Percentiles rank a stretch among this genome's conserved stretches.
Evolutionary conservation across 2,888 invertebrate genomes (phyloP).

Genomic region (Cerastoderma edule): DNA sequence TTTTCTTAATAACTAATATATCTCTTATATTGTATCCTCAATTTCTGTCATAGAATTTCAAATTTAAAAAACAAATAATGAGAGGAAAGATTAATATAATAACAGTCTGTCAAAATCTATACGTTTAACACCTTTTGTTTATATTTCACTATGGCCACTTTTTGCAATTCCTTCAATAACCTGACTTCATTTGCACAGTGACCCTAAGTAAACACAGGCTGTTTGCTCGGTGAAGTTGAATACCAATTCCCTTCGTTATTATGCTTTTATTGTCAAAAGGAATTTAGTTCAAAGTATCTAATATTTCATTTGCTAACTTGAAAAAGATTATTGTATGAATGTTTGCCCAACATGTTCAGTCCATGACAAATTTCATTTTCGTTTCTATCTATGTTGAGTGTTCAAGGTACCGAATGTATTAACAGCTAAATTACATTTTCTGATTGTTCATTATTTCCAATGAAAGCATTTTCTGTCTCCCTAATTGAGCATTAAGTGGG

Average conservation of each 20-base stretch:
- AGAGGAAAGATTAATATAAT: conserved; percentile 36
- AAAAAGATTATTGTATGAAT: conserved; percentile 16
- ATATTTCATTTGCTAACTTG: conserved; percentile 16
- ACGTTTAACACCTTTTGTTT: conserved; percentile 32
- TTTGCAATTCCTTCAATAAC: conserved; percentile 44
- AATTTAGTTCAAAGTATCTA: conserved; percentile 9
- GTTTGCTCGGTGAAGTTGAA: conserved; percentile 38
- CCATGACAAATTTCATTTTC: conserved; percentile 15
- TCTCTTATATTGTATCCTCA: too few relatives aligned
- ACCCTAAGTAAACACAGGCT: conserved; percentile 22
- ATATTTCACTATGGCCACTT: conserved; percentile 38
- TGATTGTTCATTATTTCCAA: conserved; percentile 1
- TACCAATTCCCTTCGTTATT: conserved; percentile 19
- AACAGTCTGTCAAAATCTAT: conserved; percentile 25
- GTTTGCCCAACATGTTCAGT: conserved; percentile 14
- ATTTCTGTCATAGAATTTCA: too few relatives aligned
- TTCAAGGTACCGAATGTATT: conserved; percentile 26
- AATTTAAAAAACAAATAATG: conserved; percentile 21
- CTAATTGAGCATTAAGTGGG: neutral
- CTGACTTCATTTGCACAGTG: conserved; percentile 43
- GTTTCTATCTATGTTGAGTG: conserved; percentile 7
- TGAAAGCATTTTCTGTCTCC: neutral
- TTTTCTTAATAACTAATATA: too few relatives aligned
- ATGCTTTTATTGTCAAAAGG: conserved; percentile 15
- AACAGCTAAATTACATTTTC: conserved; percentile 32